phyloP scores from a whole-genome alignment of 2,888 invertebrate genomes.

The Coleophora deauratella region DNA sequence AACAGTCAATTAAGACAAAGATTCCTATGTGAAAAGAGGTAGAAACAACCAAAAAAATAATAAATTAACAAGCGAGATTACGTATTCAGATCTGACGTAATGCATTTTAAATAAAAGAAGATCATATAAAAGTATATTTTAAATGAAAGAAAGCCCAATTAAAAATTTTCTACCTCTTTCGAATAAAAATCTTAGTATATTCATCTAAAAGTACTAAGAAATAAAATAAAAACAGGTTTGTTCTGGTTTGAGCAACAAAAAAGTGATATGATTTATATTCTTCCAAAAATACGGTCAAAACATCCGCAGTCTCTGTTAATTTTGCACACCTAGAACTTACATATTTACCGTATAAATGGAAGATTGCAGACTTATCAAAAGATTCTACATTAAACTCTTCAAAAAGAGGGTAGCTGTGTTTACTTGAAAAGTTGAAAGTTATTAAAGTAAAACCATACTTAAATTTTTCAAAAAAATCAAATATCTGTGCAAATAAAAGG shows the following conservation, averaged over 20 bases:
- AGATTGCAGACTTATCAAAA: neutral
- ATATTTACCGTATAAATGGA: neutral
- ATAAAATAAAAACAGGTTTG: slow-evolving; percentile 23
- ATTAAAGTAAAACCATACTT: no score
- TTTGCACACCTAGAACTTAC: neutral
- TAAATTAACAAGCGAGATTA: no score
- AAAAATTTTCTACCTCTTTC: slow-evolving; percentile 1
- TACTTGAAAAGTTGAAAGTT: no score
- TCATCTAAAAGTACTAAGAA: slow-evolving; percentile 15
- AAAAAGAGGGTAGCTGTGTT: neutral
- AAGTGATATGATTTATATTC: slow-evolving; percentile 7
- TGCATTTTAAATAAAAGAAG: neutral
- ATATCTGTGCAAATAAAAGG: no score
- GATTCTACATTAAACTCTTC: neutral
- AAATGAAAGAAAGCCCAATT: no score
- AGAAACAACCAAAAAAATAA: neutral
- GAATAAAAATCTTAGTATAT: slow-evolving; percentile 1
- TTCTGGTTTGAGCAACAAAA: slow-evolving; percentile 31
- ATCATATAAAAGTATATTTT: no score
- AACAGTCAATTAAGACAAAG: slow-evolving; percentile 56
- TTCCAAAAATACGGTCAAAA: neutral
- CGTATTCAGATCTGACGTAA: neutral
- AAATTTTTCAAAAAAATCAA: no score
- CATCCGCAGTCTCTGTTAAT: neutral
- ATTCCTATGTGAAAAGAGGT: slow-evolving; percentile 10